Base-by-base conservation (phyloP, 2,113 vertebrate species). In the Calypte anna region DNA sequence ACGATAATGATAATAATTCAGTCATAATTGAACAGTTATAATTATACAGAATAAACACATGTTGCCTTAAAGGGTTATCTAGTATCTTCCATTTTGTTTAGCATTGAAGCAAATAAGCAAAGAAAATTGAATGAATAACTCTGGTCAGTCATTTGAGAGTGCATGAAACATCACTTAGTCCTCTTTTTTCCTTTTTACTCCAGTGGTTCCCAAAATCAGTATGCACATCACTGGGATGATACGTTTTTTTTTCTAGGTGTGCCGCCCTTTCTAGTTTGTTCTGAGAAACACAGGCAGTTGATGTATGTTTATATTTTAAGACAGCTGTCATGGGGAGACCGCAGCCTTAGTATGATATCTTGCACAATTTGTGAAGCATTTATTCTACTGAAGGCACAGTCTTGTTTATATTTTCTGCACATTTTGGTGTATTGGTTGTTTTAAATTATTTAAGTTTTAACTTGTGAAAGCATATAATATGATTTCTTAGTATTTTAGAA, bases 321-420 rank as follows among this genome's bases (percentile, higher is more conserved):
- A 98, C 98, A 99, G 98, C 98, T 98, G 98, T 99, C 98, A 98
- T 98, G 97, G 98, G 98, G 98, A 99, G 98, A 99, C 98, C 98
- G 98, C 98, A 99, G 99, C 99, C 99, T 99, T 99, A 99, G 99
- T 99, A 98, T 98, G 98, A 99, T 98, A 99, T 98, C 98, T 98
- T 99, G 99, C 99, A 99, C 99, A 99, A 99, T 98, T 98, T 99
- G 98, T 99, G 98, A 98, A 99, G 99, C 98, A 98, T 98, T 98
- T 98, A 98, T 98, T 98, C 98, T 99, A 99, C 98, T 97, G 98
- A 98, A 99, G 99, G 99, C 98, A 99, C 98, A 99, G 98, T 99
- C 98, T 99, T 99, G 98, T 99, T 99, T 99, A 98, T 99, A 99
- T 98, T 99, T 99, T 99, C 98, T 99, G 98, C 98, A 99, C 98